Conservation (phyloP, 2,888 invertebrate genomes). For the Gnatocerus cornutus region DNA sequence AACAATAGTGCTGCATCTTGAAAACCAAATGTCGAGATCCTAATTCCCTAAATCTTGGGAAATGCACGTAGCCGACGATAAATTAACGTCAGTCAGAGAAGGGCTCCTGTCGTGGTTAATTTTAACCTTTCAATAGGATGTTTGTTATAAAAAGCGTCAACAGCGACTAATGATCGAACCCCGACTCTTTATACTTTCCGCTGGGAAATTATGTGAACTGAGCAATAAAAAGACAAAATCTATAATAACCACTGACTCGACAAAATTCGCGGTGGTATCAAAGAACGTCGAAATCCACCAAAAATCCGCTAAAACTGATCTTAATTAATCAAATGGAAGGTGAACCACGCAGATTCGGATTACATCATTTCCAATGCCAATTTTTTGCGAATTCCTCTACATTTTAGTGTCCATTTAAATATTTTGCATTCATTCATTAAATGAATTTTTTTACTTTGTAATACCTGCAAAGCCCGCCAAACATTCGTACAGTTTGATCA, state of each 20-base stretch:
- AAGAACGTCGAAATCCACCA: constrained; percentile 1
- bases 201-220: constrained; percentile 16
- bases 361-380: background rate
- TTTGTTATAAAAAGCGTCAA: constrained; percentile 35
- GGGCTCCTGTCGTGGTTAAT: constrained; percentile 34
- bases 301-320: background rate
- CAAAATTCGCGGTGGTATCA: constrained; percentile 13
- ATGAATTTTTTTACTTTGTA: too few species aligned
- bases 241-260: constrained; percentile 26
- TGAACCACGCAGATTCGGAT: background rate
- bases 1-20: constrained; percentile 46
- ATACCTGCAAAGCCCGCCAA: too few species aligned
- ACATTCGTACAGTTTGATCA: too few species aligned
- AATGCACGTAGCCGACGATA: constrained; percentile 44
- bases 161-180: constrained; percentile 22
- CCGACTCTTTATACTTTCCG: constrained; percentile 7
- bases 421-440: background rate
- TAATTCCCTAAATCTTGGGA: constrained; percentile 42
- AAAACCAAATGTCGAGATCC: constrained; percentile 35
- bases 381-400: background rate
- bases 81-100: constrained; percentile 37
- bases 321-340: constrained; percentile 18
- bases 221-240: background rate
- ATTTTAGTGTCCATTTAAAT: background rate
- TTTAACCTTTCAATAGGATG: constrained; percentile 38